phyloP scores from a whole-genome alignment of 2,888 invertebrate species.

The Xanthorhoe spadicearia region DNA sequence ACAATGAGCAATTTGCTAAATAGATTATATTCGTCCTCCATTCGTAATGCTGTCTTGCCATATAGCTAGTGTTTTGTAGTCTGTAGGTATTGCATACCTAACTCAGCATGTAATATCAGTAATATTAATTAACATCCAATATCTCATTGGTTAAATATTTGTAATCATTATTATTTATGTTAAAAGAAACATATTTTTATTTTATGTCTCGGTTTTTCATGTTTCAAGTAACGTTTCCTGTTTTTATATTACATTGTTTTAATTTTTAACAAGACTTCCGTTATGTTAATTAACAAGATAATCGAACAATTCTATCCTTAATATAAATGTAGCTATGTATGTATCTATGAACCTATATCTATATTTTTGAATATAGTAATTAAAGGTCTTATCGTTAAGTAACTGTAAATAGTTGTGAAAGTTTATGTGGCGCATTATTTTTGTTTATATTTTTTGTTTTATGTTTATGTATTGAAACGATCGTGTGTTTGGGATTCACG shows the following conservation, averaged over 20 bases:
- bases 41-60: conserved; percentile 83
- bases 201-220: conserved; percentile 31
- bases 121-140: conserved; percentile 46
- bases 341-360: conserved; percentile 82
- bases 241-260: conserved; percentile 49
- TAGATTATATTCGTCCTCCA: conserved; percentile 82
- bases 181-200: conserved; percentile 1
- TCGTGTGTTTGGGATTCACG: conserved; percentile 61
- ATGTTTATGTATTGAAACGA: conserved; percentile 78
- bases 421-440: conserved; percentile 82
- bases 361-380: conserved; percentile 81
- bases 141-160: conserved; percentile 18
- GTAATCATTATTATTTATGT: conserved; percentile 14
- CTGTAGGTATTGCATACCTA: conserved; percentile 70
- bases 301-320: conserved; percentile 74
- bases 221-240: conserved; percentile 53
- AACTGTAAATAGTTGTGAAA: conserved; percentile 82
- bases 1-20: conserved; percentile 84
- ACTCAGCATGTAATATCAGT: conserved; percentile 50
- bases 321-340: conserved; percentile 78
- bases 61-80: conserved; percentile 78
- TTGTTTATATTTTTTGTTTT: conserved; percentile 70
- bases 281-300: conserved; percentile 64
- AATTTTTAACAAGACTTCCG: conserved; percentile 67
- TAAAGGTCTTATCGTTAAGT: conserved; percentile 76